phyloP scores from a whole-genome alignment of 2,888 invertebrate species.

The Thalpophila matura region DNA sequence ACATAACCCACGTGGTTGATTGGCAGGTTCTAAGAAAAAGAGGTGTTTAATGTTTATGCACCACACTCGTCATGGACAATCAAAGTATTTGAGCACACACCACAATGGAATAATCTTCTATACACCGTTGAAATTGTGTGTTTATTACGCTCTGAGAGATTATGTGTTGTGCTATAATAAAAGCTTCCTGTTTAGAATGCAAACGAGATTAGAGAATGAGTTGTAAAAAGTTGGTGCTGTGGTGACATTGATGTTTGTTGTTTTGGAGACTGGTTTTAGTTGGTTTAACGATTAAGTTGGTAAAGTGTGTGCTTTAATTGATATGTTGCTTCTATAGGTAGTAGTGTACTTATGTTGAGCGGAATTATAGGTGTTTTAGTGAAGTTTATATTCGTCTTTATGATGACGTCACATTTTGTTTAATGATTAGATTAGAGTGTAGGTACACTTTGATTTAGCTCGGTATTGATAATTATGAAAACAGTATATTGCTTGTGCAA shows the following conservation, averaged over 20 bases:
- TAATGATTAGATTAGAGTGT: too few species aligned
- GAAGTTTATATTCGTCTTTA: too few species aligned
- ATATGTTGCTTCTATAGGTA: too few species aligned
- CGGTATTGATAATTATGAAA: too few species aligned
- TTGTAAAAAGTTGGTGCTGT: constrained; percentile 50
- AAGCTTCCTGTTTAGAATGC: constrained; percentile 57
- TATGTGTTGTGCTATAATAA: constrained; percentile 51
- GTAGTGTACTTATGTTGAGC: too few species aligned
- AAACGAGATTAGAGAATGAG: constrained; percentile 57
- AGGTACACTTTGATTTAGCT: too few species aligned
- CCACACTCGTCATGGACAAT: constrained; percentile 37
- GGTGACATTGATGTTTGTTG: constrained; percentile 46
- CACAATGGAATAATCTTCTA: constrained; percentile 53
- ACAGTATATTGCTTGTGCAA: too few species aligned
- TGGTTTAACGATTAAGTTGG: constrained; percentile 25
- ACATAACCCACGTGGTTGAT: neutral
- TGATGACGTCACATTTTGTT: too few species aligned
- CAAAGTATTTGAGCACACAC: constrained; percentile 45
- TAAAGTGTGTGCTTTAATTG: neutral
- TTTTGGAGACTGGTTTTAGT: constrained; percentile 25
- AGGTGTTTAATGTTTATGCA: constrained; percentile 19
- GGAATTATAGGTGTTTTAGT: too few species aligned
- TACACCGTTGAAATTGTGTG: constrained; percentile 43
- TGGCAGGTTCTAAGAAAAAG: constrained; percentile 33
- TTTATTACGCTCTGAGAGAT: constrained; percentile 51